Percentiles rank a stretch among this genome's conserved stretches.
Conservation (phyloP, 23 tunicate species). For the Aplidium turbinatum region DNA sequence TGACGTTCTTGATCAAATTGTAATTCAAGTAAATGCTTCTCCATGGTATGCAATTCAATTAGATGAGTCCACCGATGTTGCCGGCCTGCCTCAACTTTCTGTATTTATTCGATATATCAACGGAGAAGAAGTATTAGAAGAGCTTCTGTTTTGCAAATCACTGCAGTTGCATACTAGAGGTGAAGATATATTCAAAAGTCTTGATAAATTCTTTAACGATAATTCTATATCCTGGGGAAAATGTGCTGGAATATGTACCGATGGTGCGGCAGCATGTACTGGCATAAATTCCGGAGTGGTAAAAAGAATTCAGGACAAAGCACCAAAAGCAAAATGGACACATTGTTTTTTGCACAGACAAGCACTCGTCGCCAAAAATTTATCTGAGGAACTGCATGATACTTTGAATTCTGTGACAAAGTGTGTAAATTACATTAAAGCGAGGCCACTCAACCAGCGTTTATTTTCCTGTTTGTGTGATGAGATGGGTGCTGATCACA, state of each 20-base stretch:
- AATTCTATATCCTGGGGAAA: slow-evolving; percentile 27
- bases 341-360: slow-evolving; percentile 60
- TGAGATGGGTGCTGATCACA: slow-evolving; percentile 51
- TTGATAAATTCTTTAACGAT: slow-evolving; percentile 22
- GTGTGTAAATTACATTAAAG: slow-evolving; percentile 50
- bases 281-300: slow-evolving; percentile 56
- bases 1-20: slow-evolving; percentile 55
- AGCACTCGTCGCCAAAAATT: slow-evolving; percentile 39
- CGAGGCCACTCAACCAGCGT: slow-evolving; percentile 42
- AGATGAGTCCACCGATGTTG: slow-evolving; percentile 56
- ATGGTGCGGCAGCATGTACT: slow-evolving; percentile 54
- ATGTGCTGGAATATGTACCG: slow-evolving; percentile 47
- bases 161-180: slow-evolving; percentile 45
- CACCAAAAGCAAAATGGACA: slow-evolving; percentile 28
- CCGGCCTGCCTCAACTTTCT: slow-evolving; percentile 37
- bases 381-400: slow-evolving; percentile 45
- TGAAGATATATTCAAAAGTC: slow-evolving; percentile 44
- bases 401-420: slow-evolving; percentile 33
- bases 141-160: slow-evolving; percentile 38
- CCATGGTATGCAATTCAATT: slow-evolving; percentile 49
- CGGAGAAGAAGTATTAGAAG: slow-evolving; percentile 20
- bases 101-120: slow-evolving; percentile 44
- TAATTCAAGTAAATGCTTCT: slow-evolving; percentile 46
- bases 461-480: slow-evolving; percentile 47
- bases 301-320: slow-evolving; percentile 50